Evolutionary conservation across 2,113 vertebrate genomes (phyloP).

Genomic region (Notothenia rossii): DNA sequence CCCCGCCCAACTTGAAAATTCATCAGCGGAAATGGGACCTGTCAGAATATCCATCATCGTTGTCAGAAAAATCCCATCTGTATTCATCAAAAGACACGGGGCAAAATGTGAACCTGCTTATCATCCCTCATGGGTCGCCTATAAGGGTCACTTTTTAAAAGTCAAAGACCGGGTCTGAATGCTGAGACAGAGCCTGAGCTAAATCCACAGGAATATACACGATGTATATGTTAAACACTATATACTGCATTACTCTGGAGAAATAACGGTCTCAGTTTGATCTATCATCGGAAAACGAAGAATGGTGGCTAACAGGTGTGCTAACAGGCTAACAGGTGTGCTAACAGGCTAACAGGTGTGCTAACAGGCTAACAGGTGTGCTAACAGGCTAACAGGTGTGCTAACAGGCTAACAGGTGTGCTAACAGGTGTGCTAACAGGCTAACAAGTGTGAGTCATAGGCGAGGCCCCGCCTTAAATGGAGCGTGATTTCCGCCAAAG

Average conservation of each 20-base stretch:
- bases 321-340: no score
- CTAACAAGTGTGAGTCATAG: no score
- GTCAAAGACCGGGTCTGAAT: constrained; percentile 72
- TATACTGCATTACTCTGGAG: not conserved
- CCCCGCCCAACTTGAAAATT: constrained; percentile 41
- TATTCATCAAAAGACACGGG: constrained; percentile 67
- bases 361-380: no score
- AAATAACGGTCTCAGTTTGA: not conserved
- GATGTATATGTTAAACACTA: not conserved
- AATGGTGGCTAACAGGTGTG: no score
- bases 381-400: no score
- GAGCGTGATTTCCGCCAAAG: no score
- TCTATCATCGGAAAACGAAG: not conserved
- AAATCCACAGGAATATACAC: not conserved
- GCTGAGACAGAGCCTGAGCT: constrained; percentile 14
- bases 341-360: no score
- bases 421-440: no score
- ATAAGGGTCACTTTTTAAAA: constrained; percentile 72
- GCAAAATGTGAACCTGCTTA: constrained; percentile 73
- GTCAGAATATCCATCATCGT: constrained; percentile 75
- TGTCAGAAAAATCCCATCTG: constrained; percentile 75
- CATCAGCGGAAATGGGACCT: constrained; percentile 46
- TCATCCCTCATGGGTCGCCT: constrained; percentile 68
- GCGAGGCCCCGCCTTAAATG: no score
- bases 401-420: no score